Conservation (phyloP, 2,888 invertebrate species). For the Smittia aterrima region DNA sequence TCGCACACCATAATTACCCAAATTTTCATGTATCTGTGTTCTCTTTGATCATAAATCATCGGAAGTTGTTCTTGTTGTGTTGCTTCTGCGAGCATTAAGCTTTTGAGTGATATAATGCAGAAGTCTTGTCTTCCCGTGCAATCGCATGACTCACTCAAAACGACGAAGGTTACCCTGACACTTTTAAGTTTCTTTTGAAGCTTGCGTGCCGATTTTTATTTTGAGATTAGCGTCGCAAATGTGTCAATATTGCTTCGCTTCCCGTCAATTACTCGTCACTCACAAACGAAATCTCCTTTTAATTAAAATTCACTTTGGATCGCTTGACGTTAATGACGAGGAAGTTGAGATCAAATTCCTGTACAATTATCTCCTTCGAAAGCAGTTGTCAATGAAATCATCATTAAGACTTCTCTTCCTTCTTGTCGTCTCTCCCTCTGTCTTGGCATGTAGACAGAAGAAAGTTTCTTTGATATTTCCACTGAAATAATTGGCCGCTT, state of each 20-base stretch:
- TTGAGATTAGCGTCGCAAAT: slow-evolving; percentile 20
- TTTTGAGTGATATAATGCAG: not conserved
- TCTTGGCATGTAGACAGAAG: not conserved
- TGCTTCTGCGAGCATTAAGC: not conserved
- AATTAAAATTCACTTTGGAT: slow-evolving; percentile 35
- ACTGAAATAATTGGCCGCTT: not conserved
- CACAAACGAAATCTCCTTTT: not conserved
- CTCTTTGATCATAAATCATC: slow-evolving; percentile 33
- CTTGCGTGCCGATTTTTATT: slow-evolving; percentile 16
- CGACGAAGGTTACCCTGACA: no score
- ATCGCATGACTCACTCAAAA: no score
- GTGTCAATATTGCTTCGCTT: slow-evolving; percentile 33
- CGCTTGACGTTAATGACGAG: not conserved
- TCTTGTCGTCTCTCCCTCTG: not conserved
- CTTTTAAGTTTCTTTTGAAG: not conserved
- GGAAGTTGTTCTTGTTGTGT: not conserved
- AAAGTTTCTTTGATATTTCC: not conserved
- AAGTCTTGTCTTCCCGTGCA: not conserved
- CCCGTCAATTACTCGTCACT: slow-evolving; percentile 15
- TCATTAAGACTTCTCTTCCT: slow-evolving; percentile 13
- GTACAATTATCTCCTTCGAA: slow-evolving; percentile 18
- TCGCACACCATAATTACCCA: slow-evolving; percentile 35
- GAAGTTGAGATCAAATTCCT: slow-evolving; percentile 7
- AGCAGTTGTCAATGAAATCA: not conserved
- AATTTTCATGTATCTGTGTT: slow-evolving; percentile 14